Conservation (phyloP, 1,140 invertebrate genomes). For the Zaprionus tsacasi region DNA sequence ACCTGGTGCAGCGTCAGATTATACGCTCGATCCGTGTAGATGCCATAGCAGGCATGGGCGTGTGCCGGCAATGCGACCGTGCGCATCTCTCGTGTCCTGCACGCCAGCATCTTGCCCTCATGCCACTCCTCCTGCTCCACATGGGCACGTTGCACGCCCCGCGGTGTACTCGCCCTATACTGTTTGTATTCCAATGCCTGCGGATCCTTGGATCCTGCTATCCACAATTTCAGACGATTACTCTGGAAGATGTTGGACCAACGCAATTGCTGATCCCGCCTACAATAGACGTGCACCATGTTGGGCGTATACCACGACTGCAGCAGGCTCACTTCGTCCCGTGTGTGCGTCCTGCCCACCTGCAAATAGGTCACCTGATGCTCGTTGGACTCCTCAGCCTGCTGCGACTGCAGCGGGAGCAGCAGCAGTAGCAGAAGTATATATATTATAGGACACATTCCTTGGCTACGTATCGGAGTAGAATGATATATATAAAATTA, state of each 20-base stretch:
- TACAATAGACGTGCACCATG: constrained; percentile 38
- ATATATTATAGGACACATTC: background rate
- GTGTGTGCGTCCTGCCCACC: constrained; percentile 4
- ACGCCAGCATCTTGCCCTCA: constrained; percentile 24
- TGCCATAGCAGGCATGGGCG: constrained; percentile 40
- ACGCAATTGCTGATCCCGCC: background rate
- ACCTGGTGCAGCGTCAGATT: constrained; percentile 26
- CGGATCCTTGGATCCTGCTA: background rate
- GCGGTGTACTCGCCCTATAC: constrained; percentile 24
- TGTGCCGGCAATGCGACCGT: constrained; percentile 21
- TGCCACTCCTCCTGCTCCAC: background rate
- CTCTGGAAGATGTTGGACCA: constrained; percentile 33
- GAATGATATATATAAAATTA: background rate
- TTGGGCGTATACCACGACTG: constrained; percentile 23
- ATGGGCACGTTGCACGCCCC: constrained; percentile 5
- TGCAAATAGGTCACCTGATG: constrained; percentile 40
- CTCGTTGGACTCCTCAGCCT: background rate
- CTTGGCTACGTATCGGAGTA: background rate
- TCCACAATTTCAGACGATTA: constrained; percentile 16
- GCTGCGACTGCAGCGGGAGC: background rate
- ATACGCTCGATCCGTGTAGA: constrained; percentile 34
- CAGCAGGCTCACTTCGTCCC: constrained; percentile 9
- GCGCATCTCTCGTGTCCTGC: background rate
- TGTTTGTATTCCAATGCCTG: constrained; percentile 19
- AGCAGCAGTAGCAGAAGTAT: background rate